Percentiles rank a stretch among this genome's conserved stretches.
phyloP scores from a whole-genome alignment of 2,888 invertebrate species.

The Tigriopus californicus region DNA sequence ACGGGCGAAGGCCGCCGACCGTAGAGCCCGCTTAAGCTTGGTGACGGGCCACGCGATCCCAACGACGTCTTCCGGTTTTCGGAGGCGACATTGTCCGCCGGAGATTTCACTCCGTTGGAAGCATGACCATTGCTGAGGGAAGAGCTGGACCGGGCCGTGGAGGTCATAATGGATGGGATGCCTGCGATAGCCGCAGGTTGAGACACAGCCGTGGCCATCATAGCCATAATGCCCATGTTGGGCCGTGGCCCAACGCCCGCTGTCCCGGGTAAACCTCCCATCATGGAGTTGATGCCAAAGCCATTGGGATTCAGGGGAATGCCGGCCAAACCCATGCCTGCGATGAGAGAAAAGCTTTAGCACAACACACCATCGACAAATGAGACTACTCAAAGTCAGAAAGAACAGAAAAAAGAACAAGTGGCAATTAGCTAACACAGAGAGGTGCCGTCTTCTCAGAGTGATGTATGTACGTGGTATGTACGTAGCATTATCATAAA shows the following conservation, averaged over 20 bases:
- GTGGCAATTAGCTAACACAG: slow-evolving; percentile 13
- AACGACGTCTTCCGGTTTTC: too few species aligned
- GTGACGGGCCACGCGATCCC: too few species aligned
- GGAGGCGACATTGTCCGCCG: too few species aligned
- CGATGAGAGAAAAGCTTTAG: slow-evolving; percentile 14
- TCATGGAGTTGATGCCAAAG: slow-evolving; percentile 18
- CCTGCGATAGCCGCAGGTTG: slow-evolving; percentile 3
- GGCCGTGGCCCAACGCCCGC: neutral
- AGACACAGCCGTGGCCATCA: slow-evolving; percentile 12
- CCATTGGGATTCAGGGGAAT: slow-evolving; percentile 42
- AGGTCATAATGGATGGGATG: neutral
- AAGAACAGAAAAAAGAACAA: slow-evolving; percentile 11
- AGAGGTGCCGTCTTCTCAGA: too few species aligned
- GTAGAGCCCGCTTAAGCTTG: too few species aligned
- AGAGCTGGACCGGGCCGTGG: too few species aligned
- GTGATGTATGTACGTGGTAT: too few species aligned
- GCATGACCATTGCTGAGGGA: too few species aligned
- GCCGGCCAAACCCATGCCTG: slow-evolving; percentile 35
- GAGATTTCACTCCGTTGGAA: too few species aligned
- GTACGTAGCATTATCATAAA: too few species aligned
- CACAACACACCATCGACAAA: neutral
- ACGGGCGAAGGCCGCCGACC: too few species aligned
- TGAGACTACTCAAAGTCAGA: neutral
- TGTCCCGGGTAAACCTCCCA: slow-evolving; percentile 24
- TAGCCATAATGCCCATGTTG: slow-evolving; percentile 10